Evolutionary conservation across 2,113 vertebrate species (phyloP).

Genomic region (Chaetodon trifascialis): DNA sequence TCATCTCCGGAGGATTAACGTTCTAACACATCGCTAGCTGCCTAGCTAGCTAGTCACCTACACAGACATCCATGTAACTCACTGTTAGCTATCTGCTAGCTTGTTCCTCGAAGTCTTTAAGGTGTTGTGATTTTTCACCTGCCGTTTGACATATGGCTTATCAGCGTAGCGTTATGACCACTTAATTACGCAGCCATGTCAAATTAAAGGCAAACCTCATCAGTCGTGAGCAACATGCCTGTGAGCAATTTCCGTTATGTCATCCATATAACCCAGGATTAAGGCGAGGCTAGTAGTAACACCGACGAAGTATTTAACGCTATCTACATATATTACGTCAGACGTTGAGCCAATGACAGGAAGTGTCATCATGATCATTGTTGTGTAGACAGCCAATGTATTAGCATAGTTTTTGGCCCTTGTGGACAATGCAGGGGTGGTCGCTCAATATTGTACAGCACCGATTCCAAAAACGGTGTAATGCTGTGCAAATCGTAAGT

Average conservation of each 20-base stretch:
- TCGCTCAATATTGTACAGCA: neutral
- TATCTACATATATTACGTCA: neutral
- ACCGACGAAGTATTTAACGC: neutral
- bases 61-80: neutral
- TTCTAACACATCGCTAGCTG: slow-evolving; percentile 4
- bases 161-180: too few relatives aligned
- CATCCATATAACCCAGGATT: neutral
- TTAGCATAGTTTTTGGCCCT: too few relatives aligned
- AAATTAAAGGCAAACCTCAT: neutral
- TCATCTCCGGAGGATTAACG: slow-evolving; percentile 67
- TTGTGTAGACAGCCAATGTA: neutral
- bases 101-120: neutral
- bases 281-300: neutral
- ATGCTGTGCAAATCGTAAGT: too few relatives aligned
- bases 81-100: neutral
- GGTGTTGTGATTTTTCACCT: neutral
- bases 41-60: slow-evolving; percentile 1
- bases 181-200: neutral
- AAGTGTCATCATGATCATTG: neutral
- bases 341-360: neutral
- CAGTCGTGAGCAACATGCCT: neutral
- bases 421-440: neutral
- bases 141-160: neutral
- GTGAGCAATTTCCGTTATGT: neutral
- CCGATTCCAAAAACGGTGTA: too few relatives aligned